phyloP scores from a whole-genome alignment of 2,888 invertebrate genomes.

The Drosophila colorata region DNA sequence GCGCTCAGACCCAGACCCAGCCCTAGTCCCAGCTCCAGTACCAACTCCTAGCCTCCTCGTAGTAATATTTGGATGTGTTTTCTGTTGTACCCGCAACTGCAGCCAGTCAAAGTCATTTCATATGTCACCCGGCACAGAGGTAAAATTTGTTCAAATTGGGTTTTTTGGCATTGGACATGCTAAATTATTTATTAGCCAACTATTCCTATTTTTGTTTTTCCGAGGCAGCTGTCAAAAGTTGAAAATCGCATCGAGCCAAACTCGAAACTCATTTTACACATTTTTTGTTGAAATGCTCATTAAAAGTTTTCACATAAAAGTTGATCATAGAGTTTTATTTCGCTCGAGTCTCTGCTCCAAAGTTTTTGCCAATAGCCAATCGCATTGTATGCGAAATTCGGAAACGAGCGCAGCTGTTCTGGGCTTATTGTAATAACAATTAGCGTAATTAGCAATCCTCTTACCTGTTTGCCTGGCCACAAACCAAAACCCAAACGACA shows the following conservation, averaged over 20 bases:
- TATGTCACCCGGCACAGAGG: slow-evolving; percentile 11
- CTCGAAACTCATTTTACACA: slow-evolving; percentile 45
- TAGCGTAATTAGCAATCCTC: slow-evolving; percentile 61
- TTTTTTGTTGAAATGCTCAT: slow-evolving; percentile 64
- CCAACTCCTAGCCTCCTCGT: neutral
- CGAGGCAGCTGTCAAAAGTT: slow-evolving; percentile 14
- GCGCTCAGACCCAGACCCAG: slow-evolving; percentile 8
- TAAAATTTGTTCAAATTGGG: slow-evolving; percentile 37
- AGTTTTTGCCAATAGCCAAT: slow-evolving; percentile 25
- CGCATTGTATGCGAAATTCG: slow-evolving; percentile 8
- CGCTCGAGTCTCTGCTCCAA: slow-evolving; percentile 8
- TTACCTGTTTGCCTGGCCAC: slow-evolving; percentile 37
- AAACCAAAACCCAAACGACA: slow-evolving; percentile 25
- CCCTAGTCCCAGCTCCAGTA: neutral
- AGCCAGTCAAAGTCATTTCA: slow-evolving; percentile 36
- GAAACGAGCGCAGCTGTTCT: slow-evolving; percentile 24
- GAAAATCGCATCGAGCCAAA: slow-evolving; percentile 9
- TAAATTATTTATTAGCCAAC: slow-evolving; percentile 49
- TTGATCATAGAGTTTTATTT: slow-evolving; percentile 41
- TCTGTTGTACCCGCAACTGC: slow-evolving; percentile 36
- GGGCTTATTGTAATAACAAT: slow-evolving; percentile 61
- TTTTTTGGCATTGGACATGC: slow-evolving; percentile 18
- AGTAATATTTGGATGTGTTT: slow-evolving; percentile 39
- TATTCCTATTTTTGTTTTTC: slow-evolving; percentile 22
- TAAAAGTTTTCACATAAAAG: slow-evolving; percentile 70